A percentile compares a stretch with the other conserved stretches of the same genome.
These are phyloP conservation scores for Rhinolophus ferrumequinum DNA, from an alignment of 2,113 vertebrate species.

Conservation along the genomic window DNA sequence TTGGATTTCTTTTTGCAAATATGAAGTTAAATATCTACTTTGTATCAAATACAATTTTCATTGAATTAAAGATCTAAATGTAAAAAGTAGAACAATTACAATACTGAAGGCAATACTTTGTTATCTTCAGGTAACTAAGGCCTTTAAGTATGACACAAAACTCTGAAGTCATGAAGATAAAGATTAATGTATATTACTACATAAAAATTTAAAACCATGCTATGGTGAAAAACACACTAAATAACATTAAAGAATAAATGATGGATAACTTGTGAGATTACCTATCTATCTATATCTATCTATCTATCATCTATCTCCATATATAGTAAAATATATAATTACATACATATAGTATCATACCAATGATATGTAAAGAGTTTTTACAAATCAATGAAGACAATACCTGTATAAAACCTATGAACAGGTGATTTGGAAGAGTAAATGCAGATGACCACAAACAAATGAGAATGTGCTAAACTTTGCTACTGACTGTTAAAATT, in stretches of 20 bases:
- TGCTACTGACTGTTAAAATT: background rate
- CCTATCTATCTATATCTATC: background rate
- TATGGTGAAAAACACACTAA: background rate
- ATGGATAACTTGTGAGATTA: background rate
- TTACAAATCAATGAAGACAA: background rate
- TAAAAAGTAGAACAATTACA: background rate
- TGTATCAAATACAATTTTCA: background rate
- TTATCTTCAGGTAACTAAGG: background rate
- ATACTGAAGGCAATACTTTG: background rate
- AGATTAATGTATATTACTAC: background rate
- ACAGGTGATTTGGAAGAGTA: background rate
- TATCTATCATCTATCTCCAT: background rate
- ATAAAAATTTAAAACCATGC: background rate
- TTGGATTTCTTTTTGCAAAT: conserved; percentile 13
- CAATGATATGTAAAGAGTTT: background rate
- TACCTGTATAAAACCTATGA: background rate
- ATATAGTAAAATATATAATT: background rate
- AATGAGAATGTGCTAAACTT: background rate
- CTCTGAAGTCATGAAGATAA: conserved; percentile 24
- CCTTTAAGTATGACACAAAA: background rate
- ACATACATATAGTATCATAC: background rate
- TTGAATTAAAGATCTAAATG: background rate
- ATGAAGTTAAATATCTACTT: conserved; percentile 1
- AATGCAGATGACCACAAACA: background rate
- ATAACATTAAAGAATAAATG: background rate